Evolutionary conservation across 2,113 vertebrate genomes (phyloP).

Genomic region (Rhabdomys dilectus): DNA sequence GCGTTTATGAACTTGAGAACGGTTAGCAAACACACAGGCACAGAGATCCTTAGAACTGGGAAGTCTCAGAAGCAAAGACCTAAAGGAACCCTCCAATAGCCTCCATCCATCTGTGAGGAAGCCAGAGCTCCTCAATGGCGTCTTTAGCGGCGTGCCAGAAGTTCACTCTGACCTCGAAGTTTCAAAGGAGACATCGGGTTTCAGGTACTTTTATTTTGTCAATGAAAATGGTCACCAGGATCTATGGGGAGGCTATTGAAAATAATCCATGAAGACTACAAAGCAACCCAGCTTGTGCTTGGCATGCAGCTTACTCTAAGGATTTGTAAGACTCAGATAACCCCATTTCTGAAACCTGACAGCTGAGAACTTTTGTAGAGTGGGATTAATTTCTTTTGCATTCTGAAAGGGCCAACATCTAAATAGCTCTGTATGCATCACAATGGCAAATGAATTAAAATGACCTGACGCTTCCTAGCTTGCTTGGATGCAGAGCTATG

Average conservation of each 20-base stretch:
- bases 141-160: neutral
- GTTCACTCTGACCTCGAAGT: neutral
- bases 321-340: neutral
- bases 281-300: neutral
- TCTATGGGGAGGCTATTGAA: neutral
- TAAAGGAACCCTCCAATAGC: neutral
- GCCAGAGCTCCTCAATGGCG: neutral
- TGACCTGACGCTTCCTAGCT: neutral
- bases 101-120: neutral
- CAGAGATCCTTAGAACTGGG: neutral
- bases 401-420: neutral
- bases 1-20: neutral
- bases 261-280: neutral
- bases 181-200: conserved; percentile 22
- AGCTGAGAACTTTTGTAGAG: neutral
- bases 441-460: neutral
- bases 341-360: neutral
- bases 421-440: neutral
- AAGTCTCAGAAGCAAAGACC: neutral
- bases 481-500: neutral
- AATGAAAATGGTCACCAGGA: neutral
- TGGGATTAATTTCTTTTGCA: conserved; percentile 9
- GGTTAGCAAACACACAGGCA: neutral
- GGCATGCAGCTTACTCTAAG: neutral
- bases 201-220: neutral